Percentiles rank a stretch among this genome's conserved stretches.
Conservation (phyloP, 2,113 vertebrate genomes). For the Protobothrops flavoviridis region DNA sequence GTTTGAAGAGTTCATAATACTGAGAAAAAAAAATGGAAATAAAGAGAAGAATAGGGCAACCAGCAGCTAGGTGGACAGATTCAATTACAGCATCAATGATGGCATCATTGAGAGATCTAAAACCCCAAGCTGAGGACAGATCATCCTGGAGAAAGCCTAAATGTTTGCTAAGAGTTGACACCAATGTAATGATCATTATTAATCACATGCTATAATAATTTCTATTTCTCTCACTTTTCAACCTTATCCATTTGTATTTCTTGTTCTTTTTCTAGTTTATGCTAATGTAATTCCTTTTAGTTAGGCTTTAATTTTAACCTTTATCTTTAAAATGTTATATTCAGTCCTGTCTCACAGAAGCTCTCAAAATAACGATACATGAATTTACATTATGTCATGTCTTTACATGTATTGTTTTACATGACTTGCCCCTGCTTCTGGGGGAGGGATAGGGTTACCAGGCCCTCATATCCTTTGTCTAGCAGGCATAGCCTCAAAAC, state of each 20-base stretch:
- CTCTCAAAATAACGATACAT: background rate
- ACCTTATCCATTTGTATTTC: background rate
- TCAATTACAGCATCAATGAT: background rate
- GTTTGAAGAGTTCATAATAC: background rate
- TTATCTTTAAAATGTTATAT: background rate
- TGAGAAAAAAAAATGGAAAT: background rate
- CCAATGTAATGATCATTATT: background rate
- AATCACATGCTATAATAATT: background rate
- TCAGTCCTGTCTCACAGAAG: background rate
- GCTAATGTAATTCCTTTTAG: background rate
- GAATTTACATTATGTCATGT: background rate
- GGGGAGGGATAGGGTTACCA: background rate
- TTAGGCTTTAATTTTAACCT: background rate
- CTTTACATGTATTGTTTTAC: background rate
- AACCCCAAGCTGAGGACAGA: background rate
- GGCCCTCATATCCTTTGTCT: background rate
- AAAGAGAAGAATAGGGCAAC: background rate
- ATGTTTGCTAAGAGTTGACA: background rate
- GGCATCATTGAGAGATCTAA: background rate
- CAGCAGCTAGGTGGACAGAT: background rate
- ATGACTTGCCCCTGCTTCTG: background rate
- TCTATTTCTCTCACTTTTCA: background rate
- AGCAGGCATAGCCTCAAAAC: background rate
- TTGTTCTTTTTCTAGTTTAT: background rate
- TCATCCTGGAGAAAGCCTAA: background rate